Evolutionary conservation across 2,113 vertebrate species (phyloP).

Genomic region (Pandion haliaetus): DNA sequence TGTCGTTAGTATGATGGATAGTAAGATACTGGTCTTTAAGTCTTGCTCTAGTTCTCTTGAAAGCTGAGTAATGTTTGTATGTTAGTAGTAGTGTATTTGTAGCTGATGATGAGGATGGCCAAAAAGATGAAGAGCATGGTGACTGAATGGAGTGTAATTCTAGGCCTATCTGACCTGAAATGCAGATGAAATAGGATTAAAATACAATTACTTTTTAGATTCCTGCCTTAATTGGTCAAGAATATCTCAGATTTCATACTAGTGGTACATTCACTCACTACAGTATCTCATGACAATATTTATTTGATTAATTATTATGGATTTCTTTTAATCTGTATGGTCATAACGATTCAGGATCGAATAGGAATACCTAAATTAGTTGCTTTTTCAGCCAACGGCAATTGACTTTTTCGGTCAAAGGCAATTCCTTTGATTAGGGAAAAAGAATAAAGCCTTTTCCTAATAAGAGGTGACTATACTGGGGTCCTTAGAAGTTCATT

Average conservation of each 20-base stretch:
- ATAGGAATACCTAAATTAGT: neutral
- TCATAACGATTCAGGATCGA: neutral
- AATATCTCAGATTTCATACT: neutral
- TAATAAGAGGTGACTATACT: neutral
- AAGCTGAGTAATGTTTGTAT: neutral
- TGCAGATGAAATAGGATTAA: neutral
- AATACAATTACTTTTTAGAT: neutral
- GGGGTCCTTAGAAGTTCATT: neutral
- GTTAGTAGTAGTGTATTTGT: neutral
- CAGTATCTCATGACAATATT: neutral
- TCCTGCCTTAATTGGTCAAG: neutral
- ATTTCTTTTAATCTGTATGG: neutral
- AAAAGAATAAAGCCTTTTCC: neutral
- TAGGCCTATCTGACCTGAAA: constrained; percentile 24
- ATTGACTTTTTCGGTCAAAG: neutral
- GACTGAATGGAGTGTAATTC: neutral
- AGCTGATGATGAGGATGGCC: constrained; percentile 6
- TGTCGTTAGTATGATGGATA: neutral
- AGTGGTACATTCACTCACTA: neutral
- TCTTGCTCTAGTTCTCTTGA: neutral
- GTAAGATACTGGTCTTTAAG: neutral
- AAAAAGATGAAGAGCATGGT: neutral
- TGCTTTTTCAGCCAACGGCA: neutral
- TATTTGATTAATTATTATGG: neutral
- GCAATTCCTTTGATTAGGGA: neutral